A percentile compares a stretch with the other conserved stretches of the same genome.
Evolutionary conservation across 2,797 vertebrate genomes (phyloP).

Genomic region (Sciurus vulgaris): DNA sequence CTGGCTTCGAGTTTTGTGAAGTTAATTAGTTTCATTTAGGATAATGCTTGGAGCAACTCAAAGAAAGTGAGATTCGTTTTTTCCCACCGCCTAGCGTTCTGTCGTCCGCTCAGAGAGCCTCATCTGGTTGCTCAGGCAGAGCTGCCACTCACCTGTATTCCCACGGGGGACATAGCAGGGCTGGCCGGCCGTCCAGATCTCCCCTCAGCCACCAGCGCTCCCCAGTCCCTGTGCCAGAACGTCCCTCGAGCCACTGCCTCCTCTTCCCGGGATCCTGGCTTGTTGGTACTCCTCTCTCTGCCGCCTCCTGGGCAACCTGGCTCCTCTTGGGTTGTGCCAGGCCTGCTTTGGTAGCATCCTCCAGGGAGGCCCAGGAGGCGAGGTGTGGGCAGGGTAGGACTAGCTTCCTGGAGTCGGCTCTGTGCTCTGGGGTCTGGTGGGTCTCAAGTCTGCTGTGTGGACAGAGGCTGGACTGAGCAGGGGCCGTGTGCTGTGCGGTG

Average conservation of each 20-base stretch:
- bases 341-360: not conserved
- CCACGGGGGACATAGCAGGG: not conserved
- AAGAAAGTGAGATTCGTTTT: not conserved
- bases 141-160: not conserved
- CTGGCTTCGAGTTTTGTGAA: not conserved
- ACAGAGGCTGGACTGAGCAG: not conserved
- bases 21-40: not conserved
- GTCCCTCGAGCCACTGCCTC: not conserved
- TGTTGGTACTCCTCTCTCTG: not conserved
- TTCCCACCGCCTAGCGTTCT: not conserved
- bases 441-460: not conserved
- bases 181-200: not conserved
- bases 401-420: not conserved
- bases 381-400: too few relatives aligned
- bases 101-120: not conserved
- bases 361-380: not conserved
- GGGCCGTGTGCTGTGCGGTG: not conserved
- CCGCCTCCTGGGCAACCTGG: too few relatives aligned
- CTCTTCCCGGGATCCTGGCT: not conserved
- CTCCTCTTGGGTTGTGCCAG: too few relatives aligned
- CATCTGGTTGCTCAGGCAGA: not conserved
- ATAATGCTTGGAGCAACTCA: not conserved
- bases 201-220: not conserved
- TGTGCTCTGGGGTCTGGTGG: too few relatives aligned
- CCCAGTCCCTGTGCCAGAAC: not conserved